phyloP scores from a whole-genome alignment of 1,140 invertebrate genomes.

The Mamestra configurata region DNA sequence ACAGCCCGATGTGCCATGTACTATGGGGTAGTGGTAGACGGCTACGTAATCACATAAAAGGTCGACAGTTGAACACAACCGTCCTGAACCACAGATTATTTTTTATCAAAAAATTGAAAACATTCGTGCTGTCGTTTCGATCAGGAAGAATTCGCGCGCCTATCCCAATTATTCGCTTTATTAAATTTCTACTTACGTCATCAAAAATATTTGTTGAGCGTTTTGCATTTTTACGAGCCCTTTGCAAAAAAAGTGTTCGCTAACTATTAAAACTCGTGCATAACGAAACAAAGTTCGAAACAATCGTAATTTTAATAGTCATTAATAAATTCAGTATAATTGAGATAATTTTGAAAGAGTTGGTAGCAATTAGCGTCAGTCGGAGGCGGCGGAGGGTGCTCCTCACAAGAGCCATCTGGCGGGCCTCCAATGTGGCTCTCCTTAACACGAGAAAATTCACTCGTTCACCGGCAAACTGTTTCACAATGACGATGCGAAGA shows the following conservation, averaged over 20 bases:
- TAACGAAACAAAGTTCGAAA: constrained; percentile 22
- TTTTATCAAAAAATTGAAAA: background rate
- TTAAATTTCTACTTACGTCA: constrained; percentile 15
- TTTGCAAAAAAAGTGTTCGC: background rate
- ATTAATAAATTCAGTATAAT: constrained; percentile 81
- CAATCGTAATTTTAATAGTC: constrained; percentile 68
- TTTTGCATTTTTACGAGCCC: constrained; percentile 31
- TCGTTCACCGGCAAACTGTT: constrained; percentile 62
- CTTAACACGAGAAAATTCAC: constrained; percentile 63
- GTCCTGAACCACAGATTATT: background rate
- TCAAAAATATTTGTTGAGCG: constrained; percentile 35
- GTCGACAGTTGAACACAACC: background rate
- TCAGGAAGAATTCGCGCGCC: background rate
- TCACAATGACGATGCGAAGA: constrained; percentile 66
- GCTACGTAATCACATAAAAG: constrained; percentile 43
- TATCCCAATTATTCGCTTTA: constrained; percentile 10
- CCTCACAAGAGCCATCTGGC: constrained; percentile 79
- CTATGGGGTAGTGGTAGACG: constrained; percentile 21
- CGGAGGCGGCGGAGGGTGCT: constrained; percentile 74
- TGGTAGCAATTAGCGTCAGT: constrained; percentile 82
- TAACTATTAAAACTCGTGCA: constrained; percentile 22
- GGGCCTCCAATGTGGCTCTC: constrained; percentile 73
- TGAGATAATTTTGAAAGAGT: constrained; percentile 82
- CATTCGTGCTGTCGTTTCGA: background rate
- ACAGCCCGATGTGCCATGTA: constrained; percentile 45